Base-by-base conservation (phyloP, 2,888 invertebrate genomes). In the Scaptomyza caliginosa region DNA sequence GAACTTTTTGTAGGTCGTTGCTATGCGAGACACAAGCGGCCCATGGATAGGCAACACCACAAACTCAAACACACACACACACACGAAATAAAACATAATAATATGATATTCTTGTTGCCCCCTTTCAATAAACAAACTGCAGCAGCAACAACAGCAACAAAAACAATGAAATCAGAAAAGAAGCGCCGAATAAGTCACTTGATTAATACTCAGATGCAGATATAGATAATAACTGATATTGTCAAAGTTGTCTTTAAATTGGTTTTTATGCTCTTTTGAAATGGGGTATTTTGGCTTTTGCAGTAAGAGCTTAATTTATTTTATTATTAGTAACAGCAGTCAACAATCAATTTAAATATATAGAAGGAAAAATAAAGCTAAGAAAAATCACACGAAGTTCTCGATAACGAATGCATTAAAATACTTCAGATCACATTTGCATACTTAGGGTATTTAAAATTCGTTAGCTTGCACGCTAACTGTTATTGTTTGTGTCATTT, bases 1-100 rank as follows among this genome's bases (percentile, higher is more conserved):
- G 91, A 91, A 91, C 90, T 91, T 91, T 91, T 91, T 91, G 91
- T 91, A 91, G 90, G 90, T 91, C 90, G 90, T 89, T 90, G 89
- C 88, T 89, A 89, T 88, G 89, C 84, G 77, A 67, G 78, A 66
- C 66, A 52, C 46, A 62, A 69, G 67, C 66, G 39, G 51, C 56
- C 57, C 58, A 55, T 58, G 60, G 62, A 48, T 55, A 64, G 78
- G 48, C 71, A 79, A 56, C 36, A 38, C 32, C 17, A 34, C 19
- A 49, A 21, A 49, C 11, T 28, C 10, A 43, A 2, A 32, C 3
- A 42, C 19, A 45, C 8, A 50, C 17, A 45, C n/a, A 34, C 23
- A 38, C 21, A 54, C 11, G 40, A 16, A 43, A 24, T 1, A 26
- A 42, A 46, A 21, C 45, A 65, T 39, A 48, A 57, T 64, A 69